Percentiles rank a stretch among this genome's conserved stretches.
Evolutionary conservation across 2,113 vertebrate species (phyloP).

Genomic region (Corvus moneduloides): DNA sequence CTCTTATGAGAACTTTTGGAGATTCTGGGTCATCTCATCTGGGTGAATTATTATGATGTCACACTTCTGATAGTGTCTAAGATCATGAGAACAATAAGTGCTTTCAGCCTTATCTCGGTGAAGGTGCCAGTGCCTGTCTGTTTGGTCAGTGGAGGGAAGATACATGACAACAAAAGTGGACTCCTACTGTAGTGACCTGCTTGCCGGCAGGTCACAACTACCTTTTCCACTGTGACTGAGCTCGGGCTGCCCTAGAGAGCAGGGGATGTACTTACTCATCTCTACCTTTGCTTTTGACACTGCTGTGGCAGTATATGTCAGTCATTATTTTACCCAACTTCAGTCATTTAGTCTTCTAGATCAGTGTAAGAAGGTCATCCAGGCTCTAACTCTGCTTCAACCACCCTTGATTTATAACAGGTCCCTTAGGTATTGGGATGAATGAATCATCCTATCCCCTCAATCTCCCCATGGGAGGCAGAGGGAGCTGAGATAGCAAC

Average conservation of each 20-base stretch:
- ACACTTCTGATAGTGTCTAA: not conserved
- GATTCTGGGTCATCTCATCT: not conserved
- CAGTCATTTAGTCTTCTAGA: not conserved
- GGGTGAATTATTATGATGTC: not conserved
- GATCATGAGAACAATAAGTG: not conserved
- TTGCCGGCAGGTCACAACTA: not conserved
- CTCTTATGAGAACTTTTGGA: not conserved
- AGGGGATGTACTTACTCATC: not conserved
- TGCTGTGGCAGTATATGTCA: not conserved
- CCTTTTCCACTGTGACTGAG: not conserved
- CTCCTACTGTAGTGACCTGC: not conserved
- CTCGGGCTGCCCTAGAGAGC: not conserved
- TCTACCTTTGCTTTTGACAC: not conserved
- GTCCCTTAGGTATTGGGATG: not conserved
- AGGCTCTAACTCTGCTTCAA: not conserved
- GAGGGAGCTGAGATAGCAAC: not conserved
- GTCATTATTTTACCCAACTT: not conserved
- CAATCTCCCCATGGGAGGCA: not conserved
- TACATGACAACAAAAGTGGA: not conserved
- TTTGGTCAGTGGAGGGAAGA: not conserved
- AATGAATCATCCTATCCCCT: not conserved
- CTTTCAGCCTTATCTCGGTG: not conserved
- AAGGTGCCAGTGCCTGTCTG: not conserved
- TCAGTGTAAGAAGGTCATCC: not conserved
- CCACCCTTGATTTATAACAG: not conserved